These are phyloP conservation scores for Eudasyphora cyanicolor DNA, from an alignment of 2,888 invertebrate species.

Conservation along the genomic window DNA sequence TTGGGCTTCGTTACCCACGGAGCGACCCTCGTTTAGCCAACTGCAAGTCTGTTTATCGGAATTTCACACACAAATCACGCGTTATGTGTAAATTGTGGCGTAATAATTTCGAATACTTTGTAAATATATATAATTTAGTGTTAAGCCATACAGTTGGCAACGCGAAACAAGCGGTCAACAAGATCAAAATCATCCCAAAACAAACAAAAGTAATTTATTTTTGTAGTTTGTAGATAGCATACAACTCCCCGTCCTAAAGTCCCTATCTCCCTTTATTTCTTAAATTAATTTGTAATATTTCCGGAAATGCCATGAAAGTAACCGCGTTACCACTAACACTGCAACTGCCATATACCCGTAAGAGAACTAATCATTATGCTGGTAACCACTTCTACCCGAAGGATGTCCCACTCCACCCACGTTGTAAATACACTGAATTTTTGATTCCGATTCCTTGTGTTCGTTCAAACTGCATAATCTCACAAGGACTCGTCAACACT, in stretches of 20 bases:
- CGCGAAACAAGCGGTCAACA: background rate
- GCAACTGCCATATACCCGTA: constrained; percentile 38
- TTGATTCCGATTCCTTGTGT: background rate
- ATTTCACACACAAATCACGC: constrained; percentile 91
- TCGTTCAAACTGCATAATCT: background rate
- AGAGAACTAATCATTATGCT: background rate
- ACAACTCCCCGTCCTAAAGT: constrained; percentile 7
- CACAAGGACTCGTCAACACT: background rate
- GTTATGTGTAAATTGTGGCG: constrained; percentile 85
- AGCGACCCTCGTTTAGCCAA: constrained; percentile 91
- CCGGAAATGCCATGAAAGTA: background rate
- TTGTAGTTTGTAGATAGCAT: constrained; percentile 64
- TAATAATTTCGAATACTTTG: constrained; percentile 24
- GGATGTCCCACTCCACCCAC: background rate
- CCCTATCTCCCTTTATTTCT: background rate
- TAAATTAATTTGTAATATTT: background rate
- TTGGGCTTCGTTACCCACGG: constrained; percentile 93
- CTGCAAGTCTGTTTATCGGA: constrained; percentile 91
- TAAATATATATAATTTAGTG: constrained; percentile 50
- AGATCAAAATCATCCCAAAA: constrained; percentile 24
- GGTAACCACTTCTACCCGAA: background rate
- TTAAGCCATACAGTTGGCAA: constrained; percentile 24
- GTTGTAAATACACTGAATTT: constrained; percentile 34
- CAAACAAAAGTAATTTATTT: constrained; percentile 59
- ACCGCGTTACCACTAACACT: constrained; percentile 1